A percentile compares a stretch with the other conserved stretches of the same genome.
phyloP scores from a whole-genome alignment of 2,888 invertebrate species.

The Anaspis maculata region DNA sequence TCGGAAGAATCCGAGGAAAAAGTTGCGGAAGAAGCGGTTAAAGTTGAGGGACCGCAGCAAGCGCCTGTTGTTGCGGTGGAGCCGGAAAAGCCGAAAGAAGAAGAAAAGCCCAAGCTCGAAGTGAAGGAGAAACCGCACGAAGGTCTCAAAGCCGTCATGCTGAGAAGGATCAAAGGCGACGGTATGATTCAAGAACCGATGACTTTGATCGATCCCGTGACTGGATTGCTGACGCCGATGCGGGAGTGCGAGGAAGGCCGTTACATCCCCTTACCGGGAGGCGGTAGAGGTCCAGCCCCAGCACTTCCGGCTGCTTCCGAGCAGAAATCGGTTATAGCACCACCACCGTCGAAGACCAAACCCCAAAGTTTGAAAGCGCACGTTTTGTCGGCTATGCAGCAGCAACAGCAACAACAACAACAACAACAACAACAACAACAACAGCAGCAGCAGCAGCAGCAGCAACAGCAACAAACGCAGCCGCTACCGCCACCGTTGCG shows the following conservation, averaged over 20 bases:
- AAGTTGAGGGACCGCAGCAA: not conserved
- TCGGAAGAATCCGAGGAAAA: constrained; percentile 57
- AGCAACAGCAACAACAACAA: constrained; percentile 28
- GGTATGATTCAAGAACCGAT: constrained; percentile 49
- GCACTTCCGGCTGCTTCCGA: constrained; percentile 17
- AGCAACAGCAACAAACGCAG: constrained; percentile 7
- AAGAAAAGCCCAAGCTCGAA: constrained; percentile 16
- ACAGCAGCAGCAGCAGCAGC: constrained; percentile 14
- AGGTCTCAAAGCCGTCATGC: constrained; percentile 38
- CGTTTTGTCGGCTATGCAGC: constrained; percentile 46
- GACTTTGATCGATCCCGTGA: constrained; percentile 65
- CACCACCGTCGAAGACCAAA: constrained; percentile 29
- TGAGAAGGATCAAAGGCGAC: constrained; percentile 39
- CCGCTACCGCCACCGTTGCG: not conserved
- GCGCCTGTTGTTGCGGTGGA: constrained; percentile 10
- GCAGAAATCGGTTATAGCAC: constrained; percentile 15
- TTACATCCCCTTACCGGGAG: constrained; percentile 50
- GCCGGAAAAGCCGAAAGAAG: constrained; percentile 9
- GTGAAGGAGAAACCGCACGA: constrained; percentile 33
- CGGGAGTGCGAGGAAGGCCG: constrained; percentile 63
- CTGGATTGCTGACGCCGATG: constrained; percentile 62
- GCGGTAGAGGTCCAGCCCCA: constrained; percentile 21
- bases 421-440: constrained; percentile 18
- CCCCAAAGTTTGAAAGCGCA: constrained; percentile 56
- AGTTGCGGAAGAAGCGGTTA: constrained; percentile 12